Evolutionary conservation across 2,888 invertebrate species (phyloP), one percentile per base, ranked within the genome.

Genomic region (Drosophila infuscata): DNA sequence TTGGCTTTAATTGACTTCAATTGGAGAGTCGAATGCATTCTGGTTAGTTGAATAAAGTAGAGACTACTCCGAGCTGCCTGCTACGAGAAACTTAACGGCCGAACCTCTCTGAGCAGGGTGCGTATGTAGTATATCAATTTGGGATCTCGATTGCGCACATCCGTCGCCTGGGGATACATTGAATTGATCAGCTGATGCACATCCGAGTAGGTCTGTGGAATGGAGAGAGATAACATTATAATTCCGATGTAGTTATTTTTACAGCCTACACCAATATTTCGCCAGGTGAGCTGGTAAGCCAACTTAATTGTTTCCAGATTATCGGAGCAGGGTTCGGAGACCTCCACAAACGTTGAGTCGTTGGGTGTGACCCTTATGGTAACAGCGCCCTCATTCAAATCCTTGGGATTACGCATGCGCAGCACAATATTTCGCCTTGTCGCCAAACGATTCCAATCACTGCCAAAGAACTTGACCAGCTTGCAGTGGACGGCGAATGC

Each of bases 401-500:
- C 88, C 35, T 76, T 73, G 3, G 83, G 82, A 70, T 76, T 79
- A 3, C 83, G 77, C 35, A 91, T 52, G 49, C 86, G 76, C 1
- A 93, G 62, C 7, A 92, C 33, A 3, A 93, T 79, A 51, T 89
- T 83, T 8, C 93, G 88, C 9, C 91, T 77, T 5, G 72, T 32
- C 1, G 93, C 87, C 53, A 92, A 68, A 33, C 91, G 90, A 75
- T 93, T 93, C 93, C 93, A 93, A 38, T 82, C 66, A 3, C 86
- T 89, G 6, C 67, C 77, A 29, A 43, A 54, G 69, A 91, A 93
- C 65, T 87, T 91, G 5, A 92, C 66, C 53, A 79, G 66, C 8
- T 78, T 81, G 43, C 91, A 77, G 74, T 91, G 85, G 1, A 91
- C 30, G 8, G 91, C 83, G 54, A 92, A 88, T 20, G 85, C 90